Conservation (phyloP, 2,888 invertebrate species). For the Plebejus argus region DNA sequence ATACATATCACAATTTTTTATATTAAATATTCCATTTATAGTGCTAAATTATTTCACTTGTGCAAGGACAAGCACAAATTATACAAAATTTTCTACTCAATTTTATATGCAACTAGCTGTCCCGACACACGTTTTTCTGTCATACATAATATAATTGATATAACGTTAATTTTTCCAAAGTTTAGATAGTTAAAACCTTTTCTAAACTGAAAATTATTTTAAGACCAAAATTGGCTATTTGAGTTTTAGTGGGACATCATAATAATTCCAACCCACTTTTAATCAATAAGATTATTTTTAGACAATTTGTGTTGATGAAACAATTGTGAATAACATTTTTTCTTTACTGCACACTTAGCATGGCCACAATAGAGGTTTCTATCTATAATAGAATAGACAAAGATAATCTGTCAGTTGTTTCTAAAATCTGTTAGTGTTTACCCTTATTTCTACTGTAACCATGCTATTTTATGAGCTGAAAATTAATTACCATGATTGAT, state of each 20-base stretch:
- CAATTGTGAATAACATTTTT: not conserved
- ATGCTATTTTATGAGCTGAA: not conserved
- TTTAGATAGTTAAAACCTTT: not conserved
- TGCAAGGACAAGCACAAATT: constrained; percentile 17
- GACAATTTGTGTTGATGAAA: no score
- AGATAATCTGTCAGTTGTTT: not conserved
- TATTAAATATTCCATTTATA: constrained; percentile 29
- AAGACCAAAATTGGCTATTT: not conserved
- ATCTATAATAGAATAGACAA: not conserved
- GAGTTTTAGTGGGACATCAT: no score
- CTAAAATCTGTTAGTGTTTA: not conserved
- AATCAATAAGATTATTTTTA: no score
- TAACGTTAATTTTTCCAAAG: not conserved
- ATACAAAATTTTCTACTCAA: not conserved
- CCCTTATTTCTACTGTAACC: not conserved
- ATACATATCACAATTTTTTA: constrained; percentile 29
- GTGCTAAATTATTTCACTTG: not conserved
- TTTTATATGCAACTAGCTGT: not conserved
- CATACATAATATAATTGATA: not conserved
- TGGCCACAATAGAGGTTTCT: not conserved
- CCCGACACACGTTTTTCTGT: not conserved
- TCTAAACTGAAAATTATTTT: not conserved
- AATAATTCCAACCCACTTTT: no score
- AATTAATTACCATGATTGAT: not conserved
- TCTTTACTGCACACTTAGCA: not conserved